Evolutionary conservation across 1,140 invertebrate species (phyloP).

Genomic region (Procambarus clarkii): DNA sequence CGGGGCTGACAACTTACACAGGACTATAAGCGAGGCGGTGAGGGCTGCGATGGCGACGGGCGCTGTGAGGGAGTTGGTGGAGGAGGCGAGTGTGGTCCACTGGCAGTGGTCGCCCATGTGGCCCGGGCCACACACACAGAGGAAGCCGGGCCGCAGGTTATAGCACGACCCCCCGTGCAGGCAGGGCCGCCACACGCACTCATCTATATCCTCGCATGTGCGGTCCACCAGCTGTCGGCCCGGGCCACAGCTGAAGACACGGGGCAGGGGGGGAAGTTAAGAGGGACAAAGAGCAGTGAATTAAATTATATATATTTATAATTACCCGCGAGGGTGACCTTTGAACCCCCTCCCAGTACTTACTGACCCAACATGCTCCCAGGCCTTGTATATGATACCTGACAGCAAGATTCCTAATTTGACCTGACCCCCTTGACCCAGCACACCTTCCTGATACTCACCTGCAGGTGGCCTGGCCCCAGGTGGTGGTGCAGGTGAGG

Average conservation of each 20-base stretch:
- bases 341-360: too few relatives aligned
- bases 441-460: not conserved
- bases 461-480: constrained; percentile 42
- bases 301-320: too few relatives aligned
- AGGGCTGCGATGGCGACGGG: constrained; percentile 33
- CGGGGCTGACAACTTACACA: too few relatives aligned
- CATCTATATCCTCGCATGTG: constrained; percentile 24
- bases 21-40: constrained; percentile 16
- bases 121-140: constrained; percentile 30
- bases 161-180: constrained; percentile 36
- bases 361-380: too few relatives aligned
- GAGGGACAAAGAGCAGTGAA: too few relatives aligned
- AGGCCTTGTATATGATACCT: not conserved
- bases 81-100: constrained; percentile 7
- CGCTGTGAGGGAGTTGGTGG: constrained; percentile 17
- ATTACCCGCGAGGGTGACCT: not conserved
- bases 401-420: not conserved
- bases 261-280: not conserved
- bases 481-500: constrained; percentile 84
- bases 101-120: constrained; percentile 19
- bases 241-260: constrained; percentile 12
- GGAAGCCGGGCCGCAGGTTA: constrained; percentile 32
- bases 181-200: constrained; percentile 37
- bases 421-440: not conserved
- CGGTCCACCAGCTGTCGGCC: constrained; percentile 17